Evolutionary conservation across 2,888 invertebrate genomes (phyloP).

Genomic region (Philereme vetulata): DNA sequence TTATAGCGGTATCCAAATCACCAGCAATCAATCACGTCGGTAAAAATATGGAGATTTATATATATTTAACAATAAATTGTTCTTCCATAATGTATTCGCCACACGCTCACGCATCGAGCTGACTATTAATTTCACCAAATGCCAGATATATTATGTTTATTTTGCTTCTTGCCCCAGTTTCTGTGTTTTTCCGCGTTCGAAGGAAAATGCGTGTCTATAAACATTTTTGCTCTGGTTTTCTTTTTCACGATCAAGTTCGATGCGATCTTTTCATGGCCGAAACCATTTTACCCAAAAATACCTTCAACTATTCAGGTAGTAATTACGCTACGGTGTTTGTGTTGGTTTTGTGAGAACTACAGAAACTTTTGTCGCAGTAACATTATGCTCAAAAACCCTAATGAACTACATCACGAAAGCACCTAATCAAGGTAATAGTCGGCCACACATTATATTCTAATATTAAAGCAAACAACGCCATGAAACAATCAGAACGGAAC

Average conservation of each 20-base stretch:
- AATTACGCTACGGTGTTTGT: no score
- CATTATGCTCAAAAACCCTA: constrained; percentile 3
- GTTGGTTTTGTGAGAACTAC: not conserved
- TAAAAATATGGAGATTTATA: not conserved
- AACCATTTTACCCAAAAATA: constrained; percentile 12
- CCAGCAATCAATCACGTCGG: not conserved
- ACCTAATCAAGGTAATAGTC: not conserved
- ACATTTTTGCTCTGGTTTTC: constrained; percentile 24
- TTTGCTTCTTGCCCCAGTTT: constrained; percentile 32
- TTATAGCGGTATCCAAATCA: not conserved
- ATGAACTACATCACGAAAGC: constrained; percentile 18
- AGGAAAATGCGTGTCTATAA: constrained; percentile 28
- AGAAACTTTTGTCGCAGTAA: constrained; percentile 8
- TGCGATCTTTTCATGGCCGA: constrained; percentile 31
- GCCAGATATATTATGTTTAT: constrained; percentile 18
- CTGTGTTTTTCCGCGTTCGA: constrained; percentile 27
- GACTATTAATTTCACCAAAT: constrained; percentile 14
- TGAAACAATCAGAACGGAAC: constrained; percentile 2
- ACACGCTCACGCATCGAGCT: constrained; percentile 14
- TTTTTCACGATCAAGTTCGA: constrained; percentile 37
- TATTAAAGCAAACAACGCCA: constrained; percentile 2
- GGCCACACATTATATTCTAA: not conserved
- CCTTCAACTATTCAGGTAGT: constrained; percentile 2
- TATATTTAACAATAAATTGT: constrained; percentile 3
- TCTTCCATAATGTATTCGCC: constrained; percentile 1